Evolutionary conservation across 2,888 invertebrate genomes (phyloP).

Genomic region (Asteroscopus sphinx): DNA sequence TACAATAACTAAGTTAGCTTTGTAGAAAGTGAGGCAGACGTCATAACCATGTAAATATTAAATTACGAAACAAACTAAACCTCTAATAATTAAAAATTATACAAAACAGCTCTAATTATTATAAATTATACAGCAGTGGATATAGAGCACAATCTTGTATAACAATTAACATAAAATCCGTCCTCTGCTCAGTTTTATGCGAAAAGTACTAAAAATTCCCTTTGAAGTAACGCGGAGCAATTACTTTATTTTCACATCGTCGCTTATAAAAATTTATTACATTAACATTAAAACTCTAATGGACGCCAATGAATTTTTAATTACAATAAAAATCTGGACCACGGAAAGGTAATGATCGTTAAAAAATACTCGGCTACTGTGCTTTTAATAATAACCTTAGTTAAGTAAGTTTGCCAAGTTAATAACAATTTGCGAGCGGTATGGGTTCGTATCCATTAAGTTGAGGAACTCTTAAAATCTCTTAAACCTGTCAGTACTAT

Average conservation of each 20-base stretch:
- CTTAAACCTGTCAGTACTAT: constrained; percentile 27
- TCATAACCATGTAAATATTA: too few species aligned
- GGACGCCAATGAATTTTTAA: constrained; percentile 49
- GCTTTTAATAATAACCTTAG: constrained; percentile 47
- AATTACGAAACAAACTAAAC: too few species aligned
- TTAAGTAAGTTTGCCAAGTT: constrained; percentile 47
- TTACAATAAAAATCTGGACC: constrained; percentile 42
- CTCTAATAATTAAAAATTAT: too few species aligned
- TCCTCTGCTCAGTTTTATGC: constrained; percentile 8
- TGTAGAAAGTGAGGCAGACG: too few species aligned
- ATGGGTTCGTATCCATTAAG: constrained; percentile 44
- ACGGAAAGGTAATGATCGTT: constrained; percentile 39
- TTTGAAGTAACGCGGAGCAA: constrained; percentile 27
- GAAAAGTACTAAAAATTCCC: constrained; percentile 12
- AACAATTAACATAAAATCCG: constrained; percentile 8
- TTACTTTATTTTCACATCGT: constrained; percentile 42
- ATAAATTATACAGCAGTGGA: too few species aligned
- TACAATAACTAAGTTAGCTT: too few species aligned
- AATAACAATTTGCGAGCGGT: constrained; percentile 48
- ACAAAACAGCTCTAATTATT: not conserved
- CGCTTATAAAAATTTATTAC: constrained; percentile 39
- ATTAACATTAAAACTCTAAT: constrained; percentile 48
- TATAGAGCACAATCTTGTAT: not conserved
- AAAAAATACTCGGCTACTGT: constrained; percentile 41
- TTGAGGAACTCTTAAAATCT: constrained; percentile 33